Conservation (phyloP, 2,797 vertebrate species). For the Gambusia yucatana region DNA sequence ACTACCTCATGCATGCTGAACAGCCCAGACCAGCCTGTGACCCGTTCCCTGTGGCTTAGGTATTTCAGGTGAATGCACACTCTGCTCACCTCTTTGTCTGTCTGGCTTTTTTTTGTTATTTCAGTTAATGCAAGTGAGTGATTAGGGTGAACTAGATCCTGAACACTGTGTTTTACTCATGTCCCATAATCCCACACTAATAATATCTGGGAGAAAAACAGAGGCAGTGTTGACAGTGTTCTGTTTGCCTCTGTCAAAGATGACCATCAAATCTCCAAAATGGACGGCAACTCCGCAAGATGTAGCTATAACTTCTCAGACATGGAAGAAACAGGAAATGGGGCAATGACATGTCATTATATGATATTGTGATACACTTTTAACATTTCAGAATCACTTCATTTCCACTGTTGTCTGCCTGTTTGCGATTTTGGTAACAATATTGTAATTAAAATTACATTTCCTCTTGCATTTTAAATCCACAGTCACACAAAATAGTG, state of each 20-base stretch:
- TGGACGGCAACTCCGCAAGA: background rate
- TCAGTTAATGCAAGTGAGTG: slow-evolving; percentile 53
- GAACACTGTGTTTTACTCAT: slow-evolving; percentile 22
- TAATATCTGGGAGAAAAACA: slow-evolving; percentile 1
- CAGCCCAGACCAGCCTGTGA: background rate
- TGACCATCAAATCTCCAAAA: background rate
- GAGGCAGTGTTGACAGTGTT: background rate
- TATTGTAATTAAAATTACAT: background rate
- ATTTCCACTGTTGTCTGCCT: background rate
- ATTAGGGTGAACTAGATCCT: slow-evolving; percentile 30
- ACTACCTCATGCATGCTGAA: background rate
- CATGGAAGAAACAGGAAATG: background rate
- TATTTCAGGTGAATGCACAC: slow-evolving; percentile 20
- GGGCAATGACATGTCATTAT: background rate
- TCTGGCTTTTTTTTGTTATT: slow-evolving; percentile 14
- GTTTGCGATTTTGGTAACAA: background rate
- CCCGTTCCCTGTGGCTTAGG: slow-evolving; percentile 1
- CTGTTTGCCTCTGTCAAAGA: background rate
- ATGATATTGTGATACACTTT: background rate
- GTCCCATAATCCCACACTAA: slow-evolving; percentile 37
- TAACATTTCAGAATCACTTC: background rate
- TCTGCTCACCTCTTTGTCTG: slow-evolving; percentile 14
- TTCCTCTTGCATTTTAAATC: background rate
- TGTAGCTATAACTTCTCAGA: background rate
- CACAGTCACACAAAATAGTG: too few species aligned